Conservation (phyloP, 1,140 invertebrate genomes). For the Tribolium castaneum region DNA sequence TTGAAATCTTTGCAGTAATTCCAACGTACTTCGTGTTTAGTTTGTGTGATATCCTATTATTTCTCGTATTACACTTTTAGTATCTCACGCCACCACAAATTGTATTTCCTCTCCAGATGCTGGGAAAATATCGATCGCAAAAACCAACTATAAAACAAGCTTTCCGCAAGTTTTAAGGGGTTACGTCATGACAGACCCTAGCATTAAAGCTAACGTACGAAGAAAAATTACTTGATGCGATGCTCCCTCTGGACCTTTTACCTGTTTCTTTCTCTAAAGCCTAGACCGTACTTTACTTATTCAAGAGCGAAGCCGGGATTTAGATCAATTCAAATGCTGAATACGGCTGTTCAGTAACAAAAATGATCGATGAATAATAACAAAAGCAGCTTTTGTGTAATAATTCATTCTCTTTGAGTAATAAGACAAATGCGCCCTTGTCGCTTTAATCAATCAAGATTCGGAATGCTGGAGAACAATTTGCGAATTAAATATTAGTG, state of each 20-base stretch:
- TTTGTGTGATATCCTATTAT: background rate
- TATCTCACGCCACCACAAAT: background rate
- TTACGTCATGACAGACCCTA: background rate
- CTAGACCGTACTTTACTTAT: background rate
- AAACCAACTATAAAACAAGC: background rate
- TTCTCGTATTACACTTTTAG: background rate
- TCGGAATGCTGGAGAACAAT: background rate
- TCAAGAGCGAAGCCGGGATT: background rate
- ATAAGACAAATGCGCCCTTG: background rate
- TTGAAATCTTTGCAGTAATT: too few species aligned
- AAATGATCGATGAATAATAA: too few species aligned
- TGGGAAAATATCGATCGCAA: background rate
- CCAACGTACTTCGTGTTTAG: too few species aligned
- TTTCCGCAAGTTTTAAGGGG: background rate
- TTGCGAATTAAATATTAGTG: background rate
- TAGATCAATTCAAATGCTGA: background rate
- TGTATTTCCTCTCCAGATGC: background rate
- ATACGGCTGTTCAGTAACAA: too few species aligned
- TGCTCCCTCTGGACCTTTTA: background rate
- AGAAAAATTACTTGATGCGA: background rate
- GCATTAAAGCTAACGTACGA: background rate
- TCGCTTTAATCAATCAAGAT: background rate
- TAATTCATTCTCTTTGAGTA: background rate
- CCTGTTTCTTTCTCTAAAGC: background rate
- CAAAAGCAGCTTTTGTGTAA: too few species aligned